Conservation (phyloP, 2,888 invertebrate species). For the Teleiodes luculella region DNA sequence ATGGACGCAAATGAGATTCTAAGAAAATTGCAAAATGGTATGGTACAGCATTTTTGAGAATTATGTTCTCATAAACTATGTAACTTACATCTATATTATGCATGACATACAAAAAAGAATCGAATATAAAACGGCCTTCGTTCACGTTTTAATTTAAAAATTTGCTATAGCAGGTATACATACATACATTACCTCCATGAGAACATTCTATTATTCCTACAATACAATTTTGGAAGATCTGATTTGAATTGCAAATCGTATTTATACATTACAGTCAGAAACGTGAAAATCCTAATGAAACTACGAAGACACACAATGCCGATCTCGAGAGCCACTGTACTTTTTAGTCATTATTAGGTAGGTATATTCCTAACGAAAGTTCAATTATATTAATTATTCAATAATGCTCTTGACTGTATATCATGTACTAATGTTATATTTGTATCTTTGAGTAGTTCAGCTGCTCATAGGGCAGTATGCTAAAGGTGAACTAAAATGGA, state of each 20-base stretch:
- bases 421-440: neutral
- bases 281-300: neutral
- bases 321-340: no score
- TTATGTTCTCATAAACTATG: constrained; percentile 48
- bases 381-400: neutral
- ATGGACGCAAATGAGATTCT: neutral
- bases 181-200: constrained; percentile 37
- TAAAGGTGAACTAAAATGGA: no score
- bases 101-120: no score
- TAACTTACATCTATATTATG: constrained; percentile 43
- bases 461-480: neutral
- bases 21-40: neutral
- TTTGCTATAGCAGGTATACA: neutral
- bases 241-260: neutral
- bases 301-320: no score
- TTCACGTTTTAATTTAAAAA: neutral
- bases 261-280: neutral
- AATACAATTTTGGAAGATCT: constrained; percentile 4
- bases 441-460: neutral
- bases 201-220: neutral
- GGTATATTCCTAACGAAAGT: no score
- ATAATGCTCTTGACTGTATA: neutral
- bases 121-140: no score
- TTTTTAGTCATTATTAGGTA: no score
- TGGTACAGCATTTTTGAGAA: constrained; percentile 43